A percentile compares a stretch with the other conserved stretches of the same genome.
Conservation (phyloP, 92 coral and sea anemone genomes). For the Ricordea florida region DNA sequence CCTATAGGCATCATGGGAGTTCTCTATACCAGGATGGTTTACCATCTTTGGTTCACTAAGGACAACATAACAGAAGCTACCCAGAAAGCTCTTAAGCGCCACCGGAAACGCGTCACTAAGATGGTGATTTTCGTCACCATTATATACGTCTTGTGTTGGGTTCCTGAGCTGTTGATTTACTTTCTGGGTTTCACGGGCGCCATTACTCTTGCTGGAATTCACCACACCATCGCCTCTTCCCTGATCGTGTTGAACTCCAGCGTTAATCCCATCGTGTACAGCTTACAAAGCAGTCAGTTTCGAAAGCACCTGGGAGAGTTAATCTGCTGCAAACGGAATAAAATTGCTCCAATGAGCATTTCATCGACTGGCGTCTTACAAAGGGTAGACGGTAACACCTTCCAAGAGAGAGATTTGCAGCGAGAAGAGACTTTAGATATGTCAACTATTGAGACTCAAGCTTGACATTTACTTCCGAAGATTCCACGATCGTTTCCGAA, state of each 20-base stretch:
- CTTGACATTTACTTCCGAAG: too few relatives aligned
- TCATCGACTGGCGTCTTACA: too few relatives aligned
- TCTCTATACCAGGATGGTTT: slow-evolving; percentile 55
- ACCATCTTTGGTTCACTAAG: slow-evolving; percentile 59
- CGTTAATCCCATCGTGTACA: slow-evolving; percentile 63
- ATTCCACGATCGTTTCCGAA: too few relatives aligned
- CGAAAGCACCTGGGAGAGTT: slow-evolving; percentile 48
- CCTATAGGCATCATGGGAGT: slow-evolving; percentile 57
- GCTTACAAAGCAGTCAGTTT: slow-evolving; percentile 57
- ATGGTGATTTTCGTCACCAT: slow-evolving; percentile 53
- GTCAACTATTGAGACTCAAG: too few relatives aligned
- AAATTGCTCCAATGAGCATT: neutral
- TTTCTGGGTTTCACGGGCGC: slow-evolving; percentile 50
- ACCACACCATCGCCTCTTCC: slow-evolving; percentile 57
- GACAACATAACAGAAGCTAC: slow-evolving; percentile 25
- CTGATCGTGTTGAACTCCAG: slow-evolving; percentile 64
- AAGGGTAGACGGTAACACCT: too few relatives aligned
- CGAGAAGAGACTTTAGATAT: too few relatives aligned
- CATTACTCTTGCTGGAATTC: slow-evolving; percentile 31
- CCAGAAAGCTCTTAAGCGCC: slow-evolving; percentile 47
- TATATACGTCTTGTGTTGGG: slow-evolving; percentile 54
- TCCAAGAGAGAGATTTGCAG: too few relatives aligned
- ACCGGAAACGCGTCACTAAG: slow-evolving; percentile 64
- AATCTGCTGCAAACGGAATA: slow-evolving; percentile 41
- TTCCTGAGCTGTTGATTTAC: slow-evolving; percentile 61